These are phyloP conservation scores for Sandelia bainsii DNA, from an alignment of 2,797 vertebrate genomes.

Conservation along the genomic window DNA sequence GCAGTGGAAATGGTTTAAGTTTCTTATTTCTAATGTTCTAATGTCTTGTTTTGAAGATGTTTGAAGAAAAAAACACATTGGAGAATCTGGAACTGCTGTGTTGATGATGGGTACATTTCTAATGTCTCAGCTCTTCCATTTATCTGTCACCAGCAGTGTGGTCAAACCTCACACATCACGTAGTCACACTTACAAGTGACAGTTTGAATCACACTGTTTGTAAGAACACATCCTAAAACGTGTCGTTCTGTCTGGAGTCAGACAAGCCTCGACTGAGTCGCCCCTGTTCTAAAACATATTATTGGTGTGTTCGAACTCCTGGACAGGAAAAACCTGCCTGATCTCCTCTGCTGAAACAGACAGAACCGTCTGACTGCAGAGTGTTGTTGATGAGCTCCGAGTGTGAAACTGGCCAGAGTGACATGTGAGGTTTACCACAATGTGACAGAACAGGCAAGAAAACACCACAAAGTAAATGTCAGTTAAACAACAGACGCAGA, in stretches of 20 bases:
- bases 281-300: background rate
- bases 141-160: no score
- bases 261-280: conserved; percentile 8
- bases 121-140: no score
- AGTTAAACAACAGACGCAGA: background rate
- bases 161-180: background rate
- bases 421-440: conserved; percentile 31
- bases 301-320: background rate
- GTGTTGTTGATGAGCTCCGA: background rate
- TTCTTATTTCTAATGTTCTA: no score
- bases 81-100: background rate
- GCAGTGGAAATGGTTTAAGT: no score
- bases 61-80: no score
- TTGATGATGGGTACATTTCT: background rate
- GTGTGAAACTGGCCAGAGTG: conserved; percentile 26
- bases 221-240: background rate
- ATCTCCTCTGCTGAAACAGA: background rate
- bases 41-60: no score
- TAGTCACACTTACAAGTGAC: background rate
- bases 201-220: background rate
- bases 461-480: conserved; percentile 18
- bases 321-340: conserved; percentile 22
- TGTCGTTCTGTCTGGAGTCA: background rate
- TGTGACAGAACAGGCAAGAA: background rate
- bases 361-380: background rate